Conservation (phyloP, 2,113 vertebrate genomes). For the Spilogale gracilis region DNA sequence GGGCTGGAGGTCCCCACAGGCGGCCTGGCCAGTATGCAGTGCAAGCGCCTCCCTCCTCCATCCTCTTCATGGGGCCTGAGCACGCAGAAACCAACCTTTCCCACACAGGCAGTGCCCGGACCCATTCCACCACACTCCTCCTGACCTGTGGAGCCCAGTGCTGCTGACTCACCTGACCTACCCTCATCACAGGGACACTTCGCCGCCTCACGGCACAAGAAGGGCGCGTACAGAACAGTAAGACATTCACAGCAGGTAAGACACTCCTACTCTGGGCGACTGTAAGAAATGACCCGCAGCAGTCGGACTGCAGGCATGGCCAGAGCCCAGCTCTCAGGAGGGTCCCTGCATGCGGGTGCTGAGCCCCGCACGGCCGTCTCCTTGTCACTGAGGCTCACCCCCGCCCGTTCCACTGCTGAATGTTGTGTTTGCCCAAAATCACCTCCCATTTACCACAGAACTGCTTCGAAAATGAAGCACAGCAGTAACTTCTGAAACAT, state of each 20-base stretch:
- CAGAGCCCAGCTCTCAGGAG: not conserved
- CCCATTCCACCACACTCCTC: not conserved
- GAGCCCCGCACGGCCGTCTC: not conserved
- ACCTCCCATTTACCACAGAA: not conserved
- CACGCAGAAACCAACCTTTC: not conserved
- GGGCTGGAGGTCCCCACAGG: not conserved
- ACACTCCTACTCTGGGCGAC: not conserved
- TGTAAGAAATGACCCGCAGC: not conserved
- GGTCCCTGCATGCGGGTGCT: no score
- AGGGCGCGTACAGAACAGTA: not conserved
- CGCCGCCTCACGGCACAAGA: not conserved
- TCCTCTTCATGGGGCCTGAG: not conserved
- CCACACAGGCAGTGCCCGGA: not conserved
- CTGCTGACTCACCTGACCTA: not conserved
- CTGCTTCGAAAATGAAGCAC: not conserved
- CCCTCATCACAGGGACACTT: not conserved
- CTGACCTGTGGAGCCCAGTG: not conserved
- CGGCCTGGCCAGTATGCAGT: rapidly evolving
- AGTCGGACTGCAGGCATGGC: rapidly evolving
- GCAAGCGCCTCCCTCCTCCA: not conserved
- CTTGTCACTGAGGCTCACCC: not conserved
- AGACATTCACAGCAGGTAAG: not conserved
- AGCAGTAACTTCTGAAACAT: not conserved
- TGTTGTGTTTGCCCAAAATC: no score
- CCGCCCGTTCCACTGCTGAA: not conserved